Conservation (phyloP, 1,140 invertebrate species). For the Eriosoma lanigerum region DNA sequence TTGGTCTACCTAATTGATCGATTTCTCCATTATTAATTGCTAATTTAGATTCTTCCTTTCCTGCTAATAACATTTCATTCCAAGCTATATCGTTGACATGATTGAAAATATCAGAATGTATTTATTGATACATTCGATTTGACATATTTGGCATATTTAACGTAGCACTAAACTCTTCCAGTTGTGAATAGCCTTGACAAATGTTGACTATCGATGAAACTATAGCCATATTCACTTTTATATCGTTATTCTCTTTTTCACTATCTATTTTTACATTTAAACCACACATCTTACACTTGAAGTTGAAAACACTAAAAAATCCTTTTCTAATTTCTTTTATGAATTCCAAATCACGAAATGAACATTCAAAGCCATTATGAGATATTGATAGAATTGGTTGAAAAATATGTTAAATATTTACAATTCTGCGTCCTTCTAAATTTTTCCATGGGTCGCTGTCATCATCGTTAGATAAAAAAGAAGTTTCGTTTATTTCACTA, state of each 20-base stretch:
- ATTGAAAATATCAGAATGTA: neutral
- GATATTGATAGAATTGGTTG: neutral
- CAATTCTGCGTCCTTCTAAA: too few species aligned
- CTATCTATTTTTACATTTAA: too few species aligned
- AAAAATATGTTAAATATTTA: too few species aligned
- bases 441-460: too few species aligned
- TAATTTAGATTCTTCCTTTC: neutral
- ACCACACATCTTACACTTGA: too few species aligned
- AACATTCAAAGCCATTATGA: neutral
- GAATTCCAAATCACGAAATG: neutral
- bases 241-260: too few species aligned
- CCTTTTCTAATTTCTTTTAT: too few species aligned
- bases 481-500: too few species aligned
- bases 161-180: neutral
- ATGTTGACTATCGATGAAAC: neutral
- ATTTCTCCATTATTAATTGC: neutral
- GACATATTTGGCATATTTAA: constrained; percentile 2
- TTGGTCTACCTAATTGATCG: neutral
- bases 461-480: too few species aligned
- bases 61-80: neutral
- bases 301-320: too few species aligned
- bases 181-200: neutral
- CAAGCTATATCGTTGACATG: neutral
- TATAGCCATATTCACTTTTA: too few species aligned
- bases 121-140: constrained; percentile 10